Conservation (phyloP, 2,113 vertebrate species). For the Tursiops truncatus region DNA sequence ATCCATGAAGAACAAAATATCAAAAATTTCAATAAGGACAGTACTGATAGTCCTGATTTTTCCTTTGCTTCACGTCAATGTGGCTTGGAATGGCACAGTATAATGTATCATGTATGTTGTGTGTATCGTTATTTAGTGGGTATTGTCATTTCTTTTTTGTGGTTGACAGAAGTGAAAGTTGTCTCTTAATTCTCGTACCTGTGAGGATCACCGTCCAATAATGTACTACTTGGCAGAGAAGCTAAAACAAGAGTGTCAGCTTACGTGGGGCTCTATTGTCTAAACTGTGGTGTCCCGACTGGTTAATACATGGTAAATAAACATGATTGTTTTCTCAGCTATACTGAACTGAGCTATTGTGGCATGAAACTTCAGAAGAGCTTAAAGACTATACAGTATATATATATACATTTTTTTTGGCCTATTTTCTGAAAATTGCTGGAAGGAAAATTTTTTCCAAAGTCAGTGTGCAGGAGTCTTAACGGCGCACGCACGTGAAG, state of each 20-base stretch:
- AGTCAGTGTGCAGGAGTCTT: background rate
- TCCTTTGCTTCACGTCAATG: background rate
- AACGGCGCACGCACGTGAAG: no score
- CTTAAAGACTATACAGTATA: background rate
- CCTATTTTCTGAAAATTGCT: background rate
- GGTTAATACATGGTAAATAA: background rate
- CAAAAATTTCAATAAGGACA: background rate
- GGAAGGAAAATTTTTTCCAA: background rate
- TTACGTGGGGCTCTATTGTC: background rate
- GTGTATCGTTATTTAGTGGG: background rate
- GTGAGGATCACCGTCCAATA: background rate
- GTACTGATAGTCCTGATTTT: background rate
- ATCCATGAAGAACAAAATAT: background rate
- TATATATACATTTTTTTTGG: background rate
- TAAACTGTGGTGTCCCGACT: background rate
- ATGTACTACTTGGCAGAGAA: background rate
- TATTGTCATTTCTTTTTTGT: background rate
- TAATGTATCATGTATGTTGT: background rate
- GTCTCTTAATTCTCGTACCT: background rate
- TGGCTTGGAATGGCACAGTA: background rate
- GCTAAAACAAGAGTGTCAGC: background rate
- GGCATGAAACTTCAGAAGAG: background rate
- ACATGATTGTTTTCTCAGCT: background rate
- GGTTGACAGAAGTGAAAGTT: background rate
- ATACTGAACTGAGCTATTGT: background rate